phyloP scores from a whole-genome alignment of 2,797 vertebrate genomes.

The Aulostomus chinensis region DNA sequence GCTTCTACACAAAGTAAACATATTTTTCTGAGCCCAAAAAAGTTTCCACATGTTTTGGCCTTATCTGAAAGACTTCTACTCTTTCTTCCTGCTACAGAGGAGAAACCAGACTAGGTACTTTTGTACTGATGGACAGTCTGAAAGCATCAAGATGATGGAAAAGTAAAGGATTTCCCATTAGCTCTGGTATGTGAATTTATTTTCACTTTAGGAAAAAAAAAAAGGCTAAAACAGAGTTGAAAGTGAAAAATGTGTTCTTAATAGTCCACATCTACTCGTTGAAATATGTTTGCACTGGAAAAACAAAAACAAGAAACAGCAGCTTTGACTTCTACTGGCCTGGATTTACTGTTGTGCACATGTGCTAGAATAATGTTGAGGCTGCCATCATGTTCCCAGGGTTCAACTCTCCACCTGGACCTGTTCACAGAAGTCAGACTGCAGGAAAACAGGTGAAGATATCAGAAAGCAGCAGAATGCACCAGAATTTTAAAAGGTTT shows the following conservation, averaged over 20 bases:
- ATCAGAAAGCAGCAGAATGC: neutral
- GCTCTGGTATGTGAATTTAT: neutral
- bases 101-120: constrained; percentile 3
- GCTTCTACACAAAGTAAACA: constrained; percentile 34
- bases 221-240: neutral
- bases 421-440: neutral
- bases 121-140: neutral
- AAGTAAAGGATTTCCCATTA: neutral
- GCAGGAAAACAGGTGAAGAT: neutral
- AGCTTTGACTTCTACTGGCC: no score
- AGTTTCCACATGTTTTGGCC: neutral
- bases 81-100: constrained; percentile 17
- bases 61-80: constrained; percentile 15
- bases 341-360: neutral
- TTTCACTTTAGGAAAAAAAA: no score
- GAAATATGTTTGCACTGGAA: no score
- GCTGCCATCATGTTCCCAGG: neutral
- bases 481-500: neutral
- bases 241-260: neutral
- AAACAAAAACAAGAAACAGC: no score
- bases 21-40: constrained; percentile 16
- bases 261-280: neutral
- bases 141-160: constrained; percentile 2
- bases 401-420: no score
- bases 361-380: no score